Conservation (phyloP, 2,113 vertebrate species). For the western clawed frog (Xenopus tropicalis) region UCB_Xtro_10.0 CM004444.2:4618001-4618500, state of each 20-base stretch:
- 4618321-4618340: constrained; percentile 60
- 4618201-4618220: constrained; percentile 54
- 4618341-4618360: constrained; percentile 65
- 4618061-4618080: constrained; percentile 42
- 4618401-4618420: constrained; percentile 47
- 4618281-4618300: constrained; percentile 61
- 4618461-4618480: constrained; percentile 7
- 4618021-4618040: background rate
- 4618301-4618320: constrained; percentile 69
- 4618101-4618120: constrained; percentile 63
- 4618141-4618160: constrained; percentile 72
- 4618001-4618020: background rate
- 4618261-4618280: constrained; percentile 68
- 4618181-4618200: constrained; percentile 75
- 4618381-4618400: constrained; percentile 60
- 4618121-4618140: constrained; percentile 73
- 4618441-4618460: background rate
- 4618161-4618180: constrained; percentile 68
- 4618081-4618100: constrained; percentile 51
- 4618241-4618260: constrained; percentile 55
- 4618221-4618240: constrained; percentile 64
- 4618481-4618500: background rate
- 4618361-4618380: constrained; percentile 54
- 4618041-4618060: constrained; percentile 43
- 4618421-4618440: background rate